phyloP scores from a whole-genome alignment of 2,888 invertebrate species.

The Oscheius sp. region DNA sequence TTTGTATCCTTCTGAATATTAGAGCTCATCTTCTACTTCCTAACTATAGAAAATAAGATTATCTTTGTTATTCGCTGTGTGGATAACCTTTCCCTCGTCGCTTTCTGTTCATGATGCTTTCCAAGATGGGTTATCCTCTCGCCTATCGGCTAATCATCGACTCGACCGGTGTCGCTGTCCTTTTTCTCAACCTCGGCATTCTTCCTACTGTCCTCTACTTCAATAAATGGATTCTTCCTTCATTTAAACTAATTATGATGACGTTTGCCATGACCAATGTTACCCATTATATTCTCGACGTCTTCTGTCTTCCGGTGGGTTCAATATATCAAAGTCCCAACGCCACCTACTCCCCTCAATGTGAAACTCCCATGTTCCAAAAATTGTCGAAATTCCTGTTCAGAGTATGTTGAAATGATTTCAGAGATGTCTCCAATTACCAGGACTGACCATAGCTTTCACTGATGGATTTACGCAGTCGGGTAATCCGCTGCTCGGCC shows the following conservation, averaged over 20 bases:
- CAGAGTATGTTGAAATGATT: neutral
- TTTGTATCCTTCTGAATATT: too few relatives aligned
- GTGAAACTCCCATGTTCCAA: too few relatives aligned
- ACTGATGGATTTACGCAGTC: neutral
- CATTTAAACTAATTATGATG: constrained; percentile 25
- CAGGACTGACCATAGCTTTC: constrained; percentile 8
- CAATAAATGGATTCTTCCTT: constrained; percentile 13
- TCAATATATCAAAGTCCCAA: neutral
- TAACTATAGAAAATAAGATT: neutral
- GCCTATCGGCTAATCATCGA: constrained; percentile 3
- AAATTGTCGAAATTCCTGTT: too few relatives aligned
- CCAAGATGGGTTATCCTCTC: neutral
- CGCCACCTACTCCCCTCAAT: too few relatives aligned
- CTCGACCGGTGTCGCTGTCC: neutral
- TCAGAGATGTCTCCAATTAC: constrained; percentile 4
- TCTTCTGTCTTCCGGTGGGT: constrained; percentile 8
- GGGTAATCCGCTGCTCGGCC: neutral
- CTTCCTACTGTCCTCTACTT: constrained; percentile 2
- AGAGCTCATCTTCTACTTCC: too few relatives aligned
- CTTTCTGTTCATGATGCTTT: neutral
- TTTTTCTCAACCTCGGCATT: constrained; percentile 10
- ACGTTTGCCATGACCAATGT: constrained; percentile 17
- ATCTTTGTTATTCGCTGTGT: neutral
- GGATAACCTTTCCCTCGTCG: neutral
- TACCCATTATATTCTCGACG: constrained; percentile 9